These are phyloP conservation scores for Nymphalis io DNA, from an alignment of 1,140 invertebrate genomes.

Conservation along the genomic window DNA sequence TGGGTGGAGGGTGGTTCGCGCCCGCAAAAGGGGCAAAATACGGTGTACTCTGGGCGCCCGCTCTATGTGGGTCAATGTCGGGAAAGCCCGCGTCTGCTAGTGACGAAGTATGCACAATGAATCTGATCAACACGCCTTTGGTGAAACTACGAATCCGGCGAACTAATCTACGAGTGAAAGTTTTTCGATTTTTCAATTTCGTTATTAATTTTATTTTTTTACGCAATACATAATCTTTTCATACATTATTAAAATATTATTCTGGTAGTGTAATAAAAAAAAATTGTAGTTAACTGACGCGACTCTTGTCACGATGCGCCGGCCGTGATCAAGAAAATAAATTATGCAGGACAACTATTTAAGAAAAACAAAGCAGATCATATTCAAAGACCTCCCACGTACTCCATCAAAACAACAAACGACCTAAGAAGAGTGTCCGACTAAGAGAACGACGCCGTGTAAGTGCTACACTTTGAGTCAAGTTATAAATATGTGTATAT, in stretches of 20 bases:
- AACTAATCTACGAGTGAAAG: constrained; percentile 11
- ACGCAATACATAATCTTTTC: no score
- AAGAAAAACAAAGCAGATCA: background rate
- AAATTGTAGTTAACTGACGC: background rate
- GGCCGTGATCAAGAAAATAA: background rate
- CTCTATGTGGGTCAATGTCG: constrained; percentile 83
- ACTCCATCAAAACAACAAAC: background rate
- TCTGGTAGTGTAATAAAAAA: background rate
- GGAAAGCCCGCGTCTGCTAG: constrained; percentile 82
- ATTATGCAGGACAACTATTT: background rate
- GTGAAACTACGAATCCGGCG: constrained; percentile 58
- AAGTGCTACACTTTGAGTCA: background rate
- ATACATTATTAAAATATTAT: no score
- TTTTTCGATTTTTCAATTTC: constrained; percentile 20
- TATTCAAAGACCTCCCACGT: background rate
- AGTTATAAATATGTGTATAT: background rate
- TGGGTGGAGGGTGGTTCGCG: constrained; percentile 78
- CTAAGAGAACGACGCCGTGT: background rate
- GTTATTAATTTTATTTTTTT: background rate
- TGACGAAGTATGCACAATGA: constrained; percentile 81
- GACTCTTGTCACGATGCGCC: background rate
- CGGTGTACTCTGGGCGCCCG: constrained; percentile 80
- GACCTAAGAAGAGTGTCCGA: background rate
- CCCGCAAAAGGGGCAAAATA: constrained; percentile 81
- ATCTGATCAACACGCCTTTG: constrained; percentile 80